phyloP scores from a whole-genome alignment of 2,113 vertebrate genomes.

The Dasyprocta punctata region DNA sequence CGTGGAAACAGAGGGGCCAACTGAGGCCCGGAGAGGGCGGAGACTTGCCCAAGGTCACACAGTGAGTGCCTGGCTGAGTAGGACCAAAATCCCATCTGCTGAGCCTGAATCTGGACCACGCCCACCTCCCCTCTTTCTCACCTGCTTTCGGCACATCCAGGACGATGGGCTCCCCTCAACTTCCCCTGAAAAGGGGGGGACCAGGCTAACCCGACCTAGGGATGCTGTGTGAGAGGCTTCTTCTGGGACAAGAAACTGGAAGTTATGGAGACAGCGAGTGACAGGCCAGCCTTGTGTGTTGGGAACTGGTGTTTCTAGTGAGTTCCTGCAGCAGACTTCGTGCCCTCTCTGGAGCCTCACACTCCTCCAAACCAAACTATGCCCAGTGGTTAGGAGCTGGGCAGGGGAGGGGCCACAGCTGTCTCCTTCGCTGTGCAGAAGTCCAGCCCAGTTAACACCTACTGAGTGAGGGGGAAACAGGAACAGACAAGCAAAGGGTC shows the following conservation, averaged over 20 bases:
- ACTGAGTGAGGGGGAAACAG: neutral
- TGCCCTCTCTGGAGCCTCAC: neutral
- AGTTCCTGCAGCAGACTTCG: neutral
- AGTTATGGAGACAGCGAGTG: neutral
- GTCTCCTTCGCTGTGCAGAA: neutral
- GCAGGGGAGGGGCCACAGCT: neutral
- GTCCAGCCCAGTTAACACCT: neutral
- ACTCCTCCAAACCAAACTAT: neutral
- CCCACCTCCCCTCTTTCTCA: neutral
- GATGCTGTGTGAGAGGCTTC: neutral
- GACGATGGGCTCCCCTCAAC: neutral
- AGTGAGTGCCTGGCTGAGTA: neutral
- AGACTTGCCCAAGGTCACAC: neutral
- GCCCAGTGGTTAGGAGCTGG: neutral
- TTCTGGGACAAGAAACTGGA: neutral
- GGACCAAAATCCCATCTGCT: neutral
- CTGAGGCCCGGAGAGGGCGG: accelerated
- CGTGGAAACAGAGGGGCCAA: neutral
- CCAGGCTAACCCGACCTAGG: accelerated
- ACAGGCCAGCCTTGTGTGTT: neutral
- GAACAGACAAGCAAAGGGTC: neutral
- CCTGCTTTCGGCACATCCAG: neutral
- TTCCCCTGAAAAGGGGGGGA: neutral
- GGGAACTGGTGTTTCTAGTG: neutral
- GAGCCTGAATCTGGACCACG: neutral